Base-by-base conservation (phyloP, 2,113 vertebrate species). In the Chinchilla lanigera region DNA sequence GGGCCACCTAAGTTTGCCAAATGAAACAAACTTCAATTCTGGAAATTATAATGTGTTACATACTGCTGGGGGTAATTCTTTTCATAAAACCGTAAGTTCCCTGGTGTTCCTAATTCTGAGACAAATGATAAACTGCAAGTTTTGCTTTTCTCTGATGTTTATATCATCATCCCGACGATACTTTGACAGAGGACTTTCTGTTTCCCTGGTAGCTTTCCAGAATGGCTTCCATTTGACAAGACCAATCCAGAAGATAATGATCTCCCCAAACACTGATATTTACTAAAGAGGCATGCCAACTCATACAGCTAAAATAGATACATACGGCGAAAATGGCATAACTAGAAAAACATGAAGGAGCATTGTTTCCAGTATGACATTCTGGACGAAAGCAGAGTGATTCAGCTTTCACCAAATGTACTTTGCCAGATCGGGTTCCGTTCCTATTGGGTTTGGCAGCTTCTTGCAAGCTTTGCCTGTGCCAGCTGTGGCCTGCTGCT, bases 11-110 rank as follows among this genome's bases (percentile, higher is more conserved):
- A 69, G 38, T 96, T 86, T 95, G 60, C 47, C 54, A 92, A 81
- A 60, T 83, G 86, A 92, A 90, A 56, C 13, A 82, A 60, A 63
- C 65, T 96, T 73, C 28, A 77, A 8, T 58, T 63, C 93, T 56
- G 11, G 44, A 33, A 69, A 86, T 44, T 61, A 1, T 2, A 81
- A 87, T 50, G 54, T 75, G 33, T 33, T 89, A 8, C 30, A 47
- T 86, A 60, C 19, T 41, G 24, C 73, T 78, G 4, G 4, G 22
- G 38, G 12, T 75, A 33, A 87, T 90, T 80, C 9, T 73, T 89
- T 89, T 56, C 5, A 54, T 87, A 80, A 94, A 93, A 60, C 14
- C 20, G 28, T 12, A 22, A 1, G 41, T 94, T 52, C 83, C 19
- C 60, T 14, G 10, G 86, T 83, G 41, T 50, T 58, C 52, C 87